Conservation (phyloP, 2,797 vertebrate species). For the Pipistrellus kuhlii region DNA sequence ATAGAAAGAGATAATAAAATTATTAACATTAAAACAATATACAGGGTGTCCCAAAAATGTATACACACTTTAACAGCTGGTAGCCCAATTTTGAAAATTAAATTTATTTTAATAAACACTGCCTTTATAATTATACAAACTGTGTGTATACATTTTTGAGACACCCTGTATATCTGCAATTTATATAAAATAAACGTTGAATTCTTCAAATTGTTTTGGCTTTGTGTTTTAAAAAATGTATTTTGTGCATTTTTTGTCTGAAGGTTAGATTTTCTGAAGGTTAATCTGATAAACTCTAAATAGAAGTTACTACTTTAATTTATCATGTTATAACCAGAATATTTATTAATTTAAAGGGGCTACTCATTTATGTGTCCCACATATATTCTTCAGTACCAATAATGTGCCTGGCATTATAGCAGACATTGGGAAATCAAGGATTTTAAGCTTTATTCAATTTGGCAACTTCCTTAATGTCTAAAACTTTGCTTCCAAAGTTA, state of each 20-base stretch:
- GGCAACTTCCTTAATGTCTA: background rate
- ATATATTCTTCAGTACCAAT: background rate
- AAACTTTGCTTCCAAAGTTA: slow-evolving; percentile 33
- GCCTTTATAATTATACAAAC: no score
- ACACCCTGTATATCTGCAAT: background rate
- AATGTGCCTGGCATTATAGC: background rate
- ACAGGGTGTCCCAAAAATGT: no score
- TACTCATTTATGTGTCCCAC: background rate
- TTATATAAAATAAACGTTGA: background rate
- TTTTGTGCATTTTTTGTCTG: background rate
- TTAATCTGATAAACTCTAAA: background rate
- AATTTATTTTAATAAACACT: no score
- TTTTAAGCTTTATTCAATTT: slow-evolving; percentile 51
- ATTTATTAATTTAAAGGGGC: background rate
- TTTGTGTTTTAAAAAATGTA: background rate
- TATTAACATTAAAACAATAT: slow-evolving; percentile 16
- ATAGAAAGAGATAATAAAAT: background rate
- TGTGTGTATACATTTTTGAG: no score
- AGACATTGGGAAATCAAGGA: background rate
- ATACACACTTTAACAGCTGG: no score
- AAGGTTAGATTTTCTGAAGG: background rate
- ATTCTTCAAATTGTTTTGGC: background rate
- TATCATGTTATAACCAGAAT: background rate
- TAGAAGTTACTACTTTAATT: slow-evolving; percentile 32
- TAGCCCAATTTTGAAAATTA: no score